A percentile compares a stretch with the other conserved stretches of the same genome.
These are phyloP conservation scores for Syrphus vitripennis DNA, from an alignment of 2,888 invertebrate species.

Conservation along the genomic window DNA sequence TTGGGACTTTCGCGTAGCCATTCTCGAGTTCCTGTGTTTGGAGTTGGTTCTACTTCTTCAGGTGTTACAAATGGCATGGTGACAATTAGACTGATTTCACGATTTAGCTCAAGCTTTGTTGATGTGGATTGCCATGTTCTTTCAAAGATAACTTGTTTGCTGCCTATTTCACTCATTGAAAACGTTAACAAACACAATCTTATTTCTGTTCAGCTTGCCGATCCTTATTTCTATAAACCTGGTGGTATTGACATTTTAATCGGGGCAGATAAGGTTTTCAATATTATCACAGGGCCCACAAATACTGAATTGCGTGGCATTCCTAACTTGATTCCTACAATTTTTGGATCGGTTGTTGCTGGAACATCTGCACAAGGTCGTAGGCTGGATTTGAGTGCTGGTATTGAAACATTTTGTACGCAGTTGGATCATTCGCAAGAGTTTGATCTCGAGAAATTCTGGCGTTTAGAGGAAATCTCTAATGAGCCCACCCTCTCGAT, in stretches of 20 bases:
- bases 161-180: neutral
- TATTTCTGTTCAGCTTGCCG: no score
- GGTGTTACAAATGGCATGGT: constrained; percentile 14
- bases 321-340: constrained; percentile 2
- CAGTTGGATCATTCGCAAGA: no score
- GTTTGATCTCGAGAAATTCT: constrained; percentile 6
- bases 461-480: neutral
- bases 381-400: neutral
- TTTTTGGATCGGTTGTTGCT: neutral
- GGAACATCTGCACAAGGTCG: neutral
- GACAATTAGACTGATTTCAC: neutral
- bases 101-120: no score
- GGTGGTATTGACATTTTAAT: no score
- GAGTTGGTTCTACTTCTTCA: neutral
- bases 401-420: neutral
- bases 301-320: neutral
- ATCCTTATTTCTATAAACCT: no score
- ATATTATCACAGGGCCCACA: neutral
- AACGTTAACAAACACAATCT: neutral
- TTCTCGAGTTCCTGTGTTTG: no score
- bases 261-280: no score
- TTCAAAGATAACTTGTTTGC: neutral
- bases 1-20: no score
- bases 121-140: neutral
- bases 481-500: neutral